Evolutionary conservation across 1,140 invertebrate genomes (phyloP), one percentile per base, ranked within the genome.

Genomic region (Heliothis subflexa): DNA sequence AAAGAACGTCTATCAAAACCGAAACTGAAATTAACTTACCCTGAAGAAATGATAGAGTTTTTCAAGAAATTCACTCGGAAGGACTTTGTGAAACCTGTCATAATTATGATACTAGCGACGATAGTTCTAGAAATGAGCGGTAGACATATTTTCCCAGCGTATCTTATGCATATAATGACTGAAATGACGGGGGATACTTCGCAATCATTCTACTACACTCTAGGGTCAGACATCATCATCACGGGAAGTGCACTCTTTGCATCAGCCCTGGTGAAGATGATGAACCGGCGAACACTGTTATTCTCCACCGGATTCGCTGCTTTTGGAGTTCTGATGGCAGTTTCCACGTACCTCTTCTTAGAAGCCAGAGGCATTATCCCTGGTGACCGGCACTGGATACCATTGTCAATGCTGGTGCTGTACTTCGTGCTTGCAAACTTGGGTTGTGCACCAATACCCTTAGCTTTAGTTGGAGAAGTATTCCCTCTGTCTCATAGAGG

Each of bases 61-160:
- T 80, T 87, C 0, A 83, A 81, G 21, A 94, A 92, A 76, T 92
- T 94, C 47, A 87, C 81, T 0, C 81, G 71, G 33, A 89, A 81
- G 71, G 90, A 92, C 50, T 94, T 94, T 54, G 52, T 91, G 0
- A 91, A 88, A 61, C 92, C 92, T 0, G 9, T 87, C 0, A 40
- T 88, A 12, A 89, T 94, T 18, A 83, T 91, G 2, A 40, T 84
- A 2, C 73, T 89, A 1, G 79, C 83, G 12, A 75, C 61, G n/a
- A 49, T 89, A 3, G 64, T 94, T 1, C 66, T 94, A 18, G 91
- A 94, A 78, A 40, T 85, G 4, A 88, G 86, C 54, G 91, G 91
- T 2, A 88, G 91, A 33, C 92, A 94, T 59, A 84, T 89, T 7
- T 93, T 94, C 21, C 92, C 91, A 4, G 89, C 91, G 0, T 93